A percentile compares a stretch with the other conserved stretches of the same genome.
Evolutionary conservation across 1,140 invertebrate species (phyloP).

Genomic region (Anastrepha obliqua): DNA sequence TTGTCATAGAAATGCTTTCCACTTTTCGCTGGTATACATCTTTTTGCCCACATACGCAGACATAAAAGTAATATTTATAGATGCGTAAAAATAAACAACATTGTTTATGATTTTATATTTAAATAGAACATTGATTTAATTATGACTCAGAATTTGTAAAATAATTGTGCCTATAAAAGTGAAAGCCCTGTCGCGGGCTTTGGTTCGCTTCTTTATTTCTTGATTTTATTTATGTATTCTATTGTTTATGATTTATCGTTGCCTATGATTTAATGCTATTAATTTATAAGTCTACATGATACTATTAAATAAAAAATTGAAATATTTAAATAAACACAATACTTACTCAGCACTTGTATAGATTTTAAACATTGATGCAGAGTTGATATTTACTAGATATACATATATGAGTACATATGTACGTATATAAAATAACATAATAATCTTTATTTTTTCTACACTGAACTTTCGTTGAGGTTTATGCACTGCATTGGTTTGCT

Average conservation of each 20-base stretch:
- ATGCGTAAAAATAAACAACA: not conserved
- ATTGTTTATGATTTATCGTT: conserved; percentile 7
- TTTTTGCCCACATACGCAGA: not conserved
- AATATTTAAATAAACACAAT: not conserved
- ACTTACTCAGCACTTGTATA: not conserved
- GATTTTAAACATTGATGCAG: too few species aligned
- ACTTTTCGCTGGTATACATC: not conserved
- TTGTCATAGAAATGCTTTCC: too few species aligned
- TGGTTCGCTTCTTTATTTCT: not conserved
- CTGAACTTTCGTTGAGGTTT: too few species aligned
- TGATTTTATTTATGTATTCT: not conserved
- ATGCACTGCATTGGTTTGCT: too few species aligned
- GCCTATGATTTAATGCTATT: too few species aligned
- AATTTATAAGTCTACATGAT: conserved; percentile 8
- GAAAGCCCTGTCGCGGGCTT: not conserved
- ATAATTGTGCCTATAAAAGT: not conserved
- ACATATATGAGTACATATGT: not conserved
- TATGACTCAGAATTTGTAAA: not conserved
- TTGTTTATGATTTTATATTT: not conserved
- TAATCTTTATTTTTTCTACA: too few species aligned
- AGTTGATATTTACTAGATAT: not conserved
- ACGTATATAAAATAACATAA: not conserved
- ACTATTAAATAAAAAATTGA: conserved; percentile 1
- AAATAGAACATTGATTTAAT: not conserved
- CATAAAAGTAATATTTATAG: not conserved